Base-by-base conservation (phyloP, 2,888 invertebrate genomes). In the Polydesmus complanatus region DNA sequence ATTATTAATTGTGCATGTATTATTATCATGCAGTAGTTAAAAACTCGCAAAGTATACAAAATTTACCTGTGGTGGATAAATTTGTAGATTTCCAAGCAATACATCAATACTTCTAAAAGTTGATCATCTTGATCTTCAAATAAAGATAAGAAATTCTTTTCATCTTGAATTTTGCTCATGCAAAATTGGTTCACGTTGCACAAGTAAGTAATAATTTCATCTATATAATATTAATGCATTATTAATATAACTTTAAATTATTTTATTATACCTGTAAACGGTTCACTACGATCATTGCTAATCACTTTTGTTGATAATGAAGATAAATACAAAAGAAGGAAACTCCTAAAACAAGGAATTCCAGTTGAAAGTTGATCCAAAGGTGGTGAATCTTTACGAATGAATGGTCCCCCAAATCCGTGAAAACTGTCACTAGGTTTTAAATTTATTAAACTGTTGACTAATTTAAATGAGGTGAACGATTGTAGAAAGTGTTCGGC, bases 81-180 rank as follows among this genome's bases (percentile, higher is more conserved):
- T 26, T 21, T 84, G 0, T 87, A 88, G 54, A 91, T 89, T 73
- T 92, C 91, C 56, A 92, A 74, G 48, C 88, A 88, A 72, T 91
- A 91, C 5, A 92, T 87, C 90, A 92, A 90, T 2, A 89, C 86
- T 77, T 92, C 92, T 62, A 92, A 87, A 67, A 92, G 76, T 69
- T 88, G 88, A 74, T 92, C 92, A 70, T 92, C 91, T 73, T 92
- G 91, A 74, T 92, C 90, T 68, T 86, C 86, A 70, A 92, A 91
- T 61, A 92, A 76, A 72, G n/a, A 14, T 1, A 54, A 23, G 14
- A 19, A 14, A 54, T 22, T 22, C 8, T 8, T 23, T 11, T 5
- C n/a, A 21, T 51, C 51, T n/a, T 5, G 37, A 8, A 37, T 37
- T 14, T 37, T 37, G 5, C 5, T 14, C n/a, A 14, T 51, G 8